Percentiles rank a stretch among this genome's conserved stretches.
phyloP scores from a whole-genome alignment of 2,113 vertebrate genomes.

The Illadopsis cleaveri region DNA sequence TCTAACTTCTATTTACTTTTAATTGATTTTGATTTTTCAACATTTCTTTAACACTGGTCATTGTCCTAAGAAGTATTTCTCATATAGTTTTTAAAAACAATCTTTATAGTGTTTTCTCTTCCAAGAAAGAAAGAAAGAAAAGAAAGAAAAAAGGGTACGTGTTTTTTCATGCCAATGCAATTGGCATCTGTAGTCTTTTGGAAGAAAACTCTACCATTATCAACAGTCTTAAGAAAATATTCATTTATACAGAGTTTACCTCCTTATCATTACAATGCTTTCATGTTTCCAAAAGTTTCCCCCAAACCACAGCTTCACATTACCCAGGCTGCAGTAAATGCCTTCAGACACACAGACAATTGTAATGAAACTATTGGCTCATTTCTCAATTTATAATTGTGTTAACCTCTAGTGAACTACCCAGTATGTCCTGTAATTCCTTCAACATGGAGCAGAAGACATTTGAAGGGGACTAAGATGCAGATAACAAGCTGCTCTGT shows the following conservation, averaged over 20 bases:
- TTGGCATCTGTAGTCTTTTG: background rate
- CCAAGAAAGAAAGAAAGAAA: rapidly evolving
- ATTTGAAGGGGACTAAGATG: background rate
- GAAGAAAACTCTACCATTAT: background rate
- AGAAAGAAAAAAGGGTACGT: no score
- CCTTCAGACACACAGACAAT: background rate
- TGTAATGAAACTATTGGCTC: background rate
- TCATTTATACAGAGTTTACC: background rate
- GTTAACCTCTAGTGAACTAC: background rate
- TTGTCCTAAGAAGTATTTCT: background rate
- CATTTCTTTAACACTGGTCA: background rate
- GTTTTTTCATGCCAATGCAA: background rate
- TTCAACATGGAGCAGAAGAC: background rate
- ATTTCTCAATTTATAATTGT: background rate
- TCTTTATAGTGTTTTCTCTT: background rate
- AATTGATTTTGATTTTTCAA: background rate
- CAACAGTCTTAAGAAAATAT: background rate
- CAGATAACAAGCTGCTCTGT: background rate
- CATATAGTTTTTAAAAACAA: background rate
- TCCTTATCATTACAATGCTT: background rate
- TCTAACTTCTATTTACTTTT: background rate
- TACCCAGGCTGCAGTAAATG: background rate
- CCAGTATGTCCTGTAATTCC: background rate
- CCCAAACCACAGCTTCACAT: background rate
- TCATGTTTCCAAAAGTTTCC: background rate